A percentile compares a stretch with the other conserved stretches of the same genome.
These are phyloP conservation scores for Prionace glauca DNA, from an alignment of 2,797 vertebrate species.

Conservation along the genomic window DNA sequence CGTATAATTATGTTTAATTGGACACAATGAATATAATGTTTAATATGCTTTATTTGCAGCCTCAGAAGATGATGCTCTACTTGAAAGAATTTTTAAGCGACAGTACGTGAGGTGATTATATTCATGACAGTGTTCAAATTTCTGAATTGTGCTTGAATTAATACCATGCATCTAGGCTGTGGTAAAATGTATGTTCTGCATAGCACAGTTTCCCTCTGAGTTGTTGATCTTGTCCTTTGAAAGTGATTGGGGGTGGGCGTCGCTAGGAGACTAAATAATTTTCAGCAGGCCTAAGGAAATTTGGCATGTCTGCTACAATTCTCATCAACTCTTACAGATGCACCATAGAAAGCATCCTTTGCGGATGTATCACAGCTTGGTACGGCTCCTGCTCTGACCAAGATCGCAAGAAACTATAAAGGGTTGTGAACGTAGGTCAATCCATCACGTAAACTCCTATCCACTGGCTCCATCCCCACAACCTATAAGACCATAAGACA, in stretches of 20 bases:
- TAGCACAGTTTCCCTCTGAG: background rate
- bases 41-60: background rate
- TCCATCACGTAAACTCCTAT: no score
- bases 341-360: no score
- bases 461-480: no score
- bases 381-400: no score
- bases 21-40: background rate
- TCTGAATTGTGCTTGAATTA: background rate
- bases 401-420: no score
- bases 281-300: background rate
- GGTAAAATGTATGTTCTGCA: background rate
- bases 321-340: no score
- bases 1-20: slow-evolving; percentile 3
- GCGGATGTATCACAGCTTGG: no score
- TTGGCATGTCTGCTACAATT: no score
- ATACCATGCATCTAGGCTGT: background rate
- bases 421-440: no score
- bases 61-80: no score
- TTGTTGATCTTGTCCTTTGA: background rate
- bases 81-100: background rate
- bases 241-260: background rate
- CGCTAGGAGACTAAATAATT: background rate
- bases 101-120: background rate
- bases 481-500: no score
- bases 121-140: background rate